Base-by-base conservation (phyloP, 2,113 vertebrate genomes). In the Myotis davidii region DNA sequence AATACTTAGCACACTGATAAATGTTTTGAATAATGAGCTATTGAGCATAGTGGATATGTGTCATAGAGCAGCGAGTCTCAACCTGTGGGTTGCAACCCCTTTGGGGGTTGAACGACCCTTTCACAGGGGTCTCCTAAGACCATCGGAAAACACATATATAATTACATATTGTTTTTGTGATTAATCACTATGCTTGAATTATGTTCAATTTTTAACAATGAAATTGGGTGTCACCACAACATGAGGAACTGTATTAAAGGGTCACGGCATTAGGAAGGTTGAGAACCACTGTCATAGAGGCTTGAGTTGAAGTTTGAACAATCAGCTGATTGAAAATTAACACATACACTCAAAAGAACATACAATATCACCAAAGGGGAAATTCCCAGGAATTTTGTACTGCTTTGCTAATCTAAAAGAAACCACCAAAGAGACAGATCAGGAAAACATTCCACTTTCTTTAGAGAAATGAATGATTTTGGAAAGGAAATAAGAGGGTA, bases 391-490 rank as follows among this genome's bases (percentile, higher is more conserved):
- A 92, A 56, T 34, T 74, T 54, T 77, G 2, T 56, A 3, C n/a
- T 48, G 10, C 20, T 81, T 37, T 45, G 83, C 39, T 11, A 70
- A 69, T 82, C 42, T 67, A 11, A 93, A 92, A 52, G n/a, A 90
- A 92, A 56, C 0, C 27, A 84, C 16, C 21, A 74, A 77, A 81
- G 50, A 77, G 3, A 48, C 25, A 37, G 34, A 37, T 91, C 52
- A 45, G 5, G 61, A 56, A 79, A 87, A 14, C 1, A 20, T 82
- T 73, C 9, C 2, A 50, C 34, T 29, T 85, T 82, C 23, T 74
- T 94, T 39, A 50, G 56, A 91, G 52, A 93, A 91, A 81, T n/a
- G 21, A 90, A 65, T 65, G 17, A 72, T 88, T 93, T 92, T 42
- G 42, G 9, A 86, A 83, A 82, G 3, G 20, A 14, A 93, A 48